Evolutionary conservation across 92 coral and sea anemone species (phyloP).

Genomic region (Parazoanthus darwini): DNA sequence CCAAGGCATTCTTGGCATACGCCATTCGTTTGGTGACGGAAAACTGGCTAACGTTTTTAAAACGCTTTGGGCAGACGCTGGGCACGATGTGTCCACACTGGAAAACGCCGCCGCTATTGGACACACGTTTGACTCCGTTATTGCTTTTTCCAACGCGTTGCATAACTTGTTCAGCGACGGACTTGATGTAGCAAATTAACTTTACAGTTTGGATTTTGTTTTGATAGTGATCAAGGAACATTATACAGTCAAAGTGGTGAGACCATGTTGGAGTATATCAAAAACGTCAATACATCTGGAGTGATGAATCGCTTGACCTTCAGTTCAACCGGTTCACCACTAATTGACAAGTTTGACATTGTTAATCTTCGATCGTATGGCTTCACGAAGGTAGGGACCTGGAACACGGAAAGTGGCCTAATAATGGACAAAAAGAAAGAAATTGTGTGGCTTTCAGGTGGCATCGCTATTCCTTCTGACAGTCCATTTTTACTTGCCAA

Average conservation of each 20-base stretch:
- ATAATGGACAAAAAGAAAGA: conserved; percentile 73
- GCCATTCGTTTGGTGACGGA: conserved; percentile 72
- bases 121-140: conserved; percentile 80
- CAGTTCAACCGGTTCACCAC: conserved; percentile 57
- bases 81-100: conserved; percentile 42
- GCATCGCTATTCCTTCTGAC: conserved; percentile 59
- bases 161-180: conserved; percentile 71
- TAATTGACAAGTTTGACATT: conserved; percentile 64
- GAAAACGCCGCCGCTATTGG: conserved; percentile 73
- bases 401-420: conserved; percentile 66
- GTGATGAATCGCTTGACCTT: conserved; percentile 61
- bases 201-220: conserved; percentile 49
- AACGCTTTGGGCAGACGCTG: conserved; percentile 60
- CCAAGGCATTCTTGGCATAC: conserved; percentile 76
- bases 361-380: conserved; percentile 83
- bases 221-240: conserved; percentile 28
- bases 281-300: conserved; percentile 67
- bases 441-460: conserved; percentile 81
- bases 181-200: conserved; percentile 44
- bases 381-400: conserved; percentile 74
- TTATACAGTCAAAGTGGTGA: conserved; percentile 60
- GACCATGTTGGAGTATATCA: conserved; percentile 53
- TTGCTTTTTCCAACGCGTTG: conserved; percentile 69
- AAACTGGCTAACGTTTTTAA: conserved; percentile 50
- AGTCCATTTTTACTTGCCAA: conserved; percentile 61